phyloP scores from a whole-genome alignment of 2,113 vertebrate species.

The Brachionichthys hirsutus region DNA sequence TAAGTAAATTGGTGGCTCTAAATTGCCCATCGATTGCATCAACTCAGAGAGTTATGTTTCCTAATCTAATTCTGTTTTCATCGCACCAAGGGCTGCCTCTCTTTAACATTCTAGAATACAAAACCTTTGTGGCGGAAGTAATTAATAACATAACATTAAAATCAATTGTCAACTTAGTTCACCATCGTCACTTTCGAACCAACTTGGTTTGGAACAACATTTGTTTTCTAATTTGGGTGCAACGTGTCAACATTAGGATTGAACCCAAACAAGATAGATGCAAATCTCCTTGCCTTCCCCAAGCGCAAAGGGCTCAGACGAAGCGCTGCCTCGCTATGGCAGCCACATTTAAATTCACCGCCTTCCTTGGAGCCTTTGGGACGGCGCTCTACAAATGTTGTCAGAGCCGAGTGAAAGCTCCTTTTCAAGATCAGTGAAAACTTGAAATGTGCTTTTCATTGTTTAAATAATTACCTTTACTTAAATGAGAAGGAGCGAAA shows the following conservation, averaged over 20 bases:
- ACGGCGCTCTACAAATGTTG: conserved; percentile 5
- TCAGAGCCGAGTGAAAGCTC: neutral
- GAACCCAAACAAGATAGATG: conserved; percentile 43
- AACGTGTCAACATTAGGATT: conserved; percentile 23
- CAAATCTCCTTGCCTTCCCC: conserved; percentile 27
- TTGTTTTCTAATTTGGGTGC: conserved; percentile 45
- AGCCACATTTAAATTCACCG: conserved; percentile 12
- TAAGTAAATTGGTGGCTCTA: no score
- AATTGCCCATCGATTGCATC: no score
- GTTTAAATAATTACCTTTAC: no score
- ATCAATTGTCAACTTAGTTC: conserved; percentile 20
- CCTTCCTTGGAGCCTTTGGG: conserved; percentile 18
- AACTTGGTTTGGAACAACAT: conserved; percentile 36
- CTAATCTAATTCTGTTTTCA: no score
- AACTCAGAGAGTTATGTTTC: no score
- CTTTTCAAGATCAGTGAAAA: no score
- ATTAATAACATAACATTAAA: conserved; percentile 8
- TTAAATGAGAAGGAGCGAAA: no score
- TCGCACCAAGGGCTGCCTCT: no score
- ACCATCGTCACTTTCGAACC: conserved; percentile 22
- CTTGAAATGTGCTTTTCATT: no score
- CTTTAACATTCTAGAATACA: no score
- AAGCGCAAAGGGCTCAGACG: conserved; percentile 21
- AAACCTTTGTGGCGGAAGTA: no score
- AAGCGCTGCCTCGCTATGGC: conserved; percentile 10